Conservation (phyloP, 1,140 invertebrate genomes). For the Adoxophyes honmai region DNA sequence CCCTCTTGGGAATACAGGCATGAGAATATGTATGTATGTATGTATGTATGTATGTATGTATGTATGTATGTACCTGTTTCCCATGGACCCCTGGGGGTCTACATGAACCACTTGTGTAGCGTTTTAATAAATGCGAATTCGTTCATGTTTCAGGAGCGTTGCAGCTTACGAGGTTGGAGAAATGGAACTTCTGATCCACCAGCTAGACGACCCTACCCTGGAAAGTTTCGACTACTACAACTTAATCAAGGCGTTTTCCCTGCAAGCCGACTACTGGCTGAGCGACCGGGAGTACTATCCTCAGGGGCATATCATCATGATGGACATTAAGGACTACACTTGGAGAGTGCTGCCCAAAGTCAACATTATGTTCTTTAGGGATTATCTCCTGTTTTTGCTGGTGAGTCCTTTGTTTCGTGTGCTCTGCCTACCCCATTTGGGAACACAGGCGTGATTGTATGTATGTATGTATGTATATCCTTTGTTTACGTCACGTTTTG, state of each 20-base stretch:
- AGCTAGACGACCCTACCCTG: conserved; percentile 35
- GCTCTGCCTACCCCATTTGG: too few relatives aligned
- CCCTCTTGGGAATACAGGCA: too few relatives aligned
- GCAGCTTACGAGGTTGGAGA: conserved; percentile 33
- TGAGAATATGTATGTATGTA: too few relatives aligned
- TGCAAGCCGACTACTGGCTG: conserved; percentile 54
- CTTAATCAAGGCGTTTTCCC: conserved; percentile 38
- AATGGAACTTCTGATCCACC: conserved; percentile 46
- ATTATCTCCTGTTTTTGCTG: conserved; percentile 50
- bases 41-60: too few relatives aligned
- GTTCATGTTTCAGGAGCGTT: conserved; percentile 33
- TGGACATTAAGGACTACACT: conserved; percentile 44
- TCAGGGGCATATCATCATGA: conserved; percentile 44
- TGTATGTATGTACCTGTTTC: too few relatives aligned
- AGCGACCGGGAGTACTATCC: conserved; percentile 28
- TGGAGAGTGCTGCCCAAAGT: conserved; percentile 47
- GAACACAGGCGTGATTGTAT: too few relatives aligned
- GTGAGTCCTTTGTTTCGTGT: too few relatives aligned
- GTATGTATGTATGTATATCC: too few relatives aligned
- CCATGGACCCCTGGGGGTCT: too few relatives aligned
- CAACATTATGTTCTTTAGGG: conserved; percentile 54
- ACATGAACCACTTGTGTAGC: too few relatives aligned
- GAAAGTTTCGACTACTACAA: conserved; percentile 54
- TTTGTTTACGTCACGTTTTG: too few relatives aligned
- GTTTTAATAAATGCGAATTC: too few relatives aligned